Conservation (phyloP, 2,888 invertebrate genomes). For the Mythimna lalbum region DNA sequence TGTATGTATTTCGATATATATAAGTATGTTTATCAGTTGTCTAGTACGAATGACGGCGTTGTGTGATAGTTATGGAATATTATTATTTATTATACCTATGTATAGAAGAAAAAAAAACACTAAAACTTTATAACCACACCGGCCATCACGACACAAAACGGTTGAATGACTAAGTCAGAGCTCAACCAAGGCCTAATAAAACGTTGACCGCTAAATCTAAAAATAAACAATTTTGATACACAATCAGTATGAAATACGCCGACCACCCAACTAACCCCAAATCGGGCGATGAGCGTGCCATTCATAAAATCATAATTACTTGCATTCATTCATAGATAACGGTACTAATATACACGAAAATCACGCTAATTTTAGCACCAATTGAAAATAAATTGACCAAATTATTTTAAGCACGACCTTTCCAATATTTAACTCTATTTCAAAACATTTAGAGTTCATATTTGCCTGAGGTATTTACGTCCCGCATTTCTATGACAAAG, state of each 20-base stretch:
- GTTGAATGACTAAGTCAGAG: not conserved
- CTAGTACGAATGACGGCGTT: too few species aligned
- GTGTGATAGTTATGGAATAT: too few species aligned
- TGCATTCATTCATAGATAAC: constrained; percentile 77
- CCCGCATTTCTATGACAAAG: constrained; percentile 75
- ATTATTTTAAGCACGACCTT: constrained; percentile 34
- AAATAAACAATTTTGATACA: constrained; percentile 30
- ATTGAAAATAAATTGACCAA: constrained; percentile 72
- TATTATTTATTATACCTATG: too few species aligned
- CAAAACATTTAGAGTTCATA: constrained; percentile 48
- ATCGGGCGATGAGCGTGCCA: constrained; percentile 58
- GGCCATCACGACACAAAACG: not conserved
- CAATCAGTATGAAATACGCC: constrained; percentile 24
- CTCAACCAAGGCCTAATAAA: constrained; percentile 1
- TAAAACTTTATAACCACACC: too few species aligned
- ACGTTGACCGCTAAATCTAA: not conserved
- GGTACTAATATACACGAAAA: constrained; percentile 71
- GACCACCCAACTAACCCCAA: constrained; percentile 50
- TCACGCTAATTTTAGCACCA: constrained; percentile 74
- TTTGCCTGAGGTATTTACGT: constrained; percentile 41
- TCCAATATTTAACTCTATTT: constrained; percentile 47
- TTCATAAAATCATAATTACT: constrained; percentile 74
- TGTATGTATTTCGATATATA: too few species aligned
- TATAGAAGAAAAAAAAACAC: too few species aligned
- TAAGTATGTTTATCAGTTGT: too few species aligned